phyloP scores from a whole-genome alignment of 2,113 vertebrate species.

The Eonycteris spelaea region DNA sequence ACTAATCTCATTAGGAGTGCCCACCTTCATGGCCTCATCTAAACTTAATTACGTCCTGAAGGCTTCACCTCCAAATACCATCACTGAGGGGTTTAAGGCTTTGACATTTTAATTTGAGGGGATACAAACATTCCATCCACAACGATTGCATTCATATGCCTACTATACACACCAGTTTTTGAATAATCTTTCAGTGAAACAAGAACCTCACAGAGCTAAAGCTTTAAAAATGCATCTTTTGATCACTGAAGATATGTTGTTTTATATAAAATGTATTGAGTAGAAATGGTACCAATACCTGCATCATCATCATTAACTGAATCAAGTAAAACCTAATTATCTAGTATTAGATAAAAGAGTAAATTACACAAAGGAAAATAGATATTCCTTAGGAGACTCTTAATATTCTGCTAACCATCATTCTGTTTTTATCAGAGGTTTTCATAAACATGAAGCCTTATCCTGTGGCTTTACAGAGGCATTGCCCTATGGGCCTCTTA shows the following conservation, averaged over 20 bases:
- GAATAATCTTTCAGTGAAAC: neutral
- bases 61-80: neutral
- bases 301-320: neutral
- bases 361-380: neutral
- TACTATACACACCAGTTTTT: neutral
- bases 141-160: neutral
- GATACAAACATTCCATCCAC: neutral
- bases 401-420: neutral
- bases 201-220: neutral
- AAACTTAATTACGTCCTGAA: neutral
- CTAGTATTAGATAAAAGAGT: neutral
- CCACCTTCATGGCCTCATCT: neutral
- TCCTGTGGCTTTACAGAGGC: neutral
- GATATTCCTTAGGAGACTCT: neutral
- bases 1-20: neutral
- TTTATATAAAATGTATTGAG: neutral
- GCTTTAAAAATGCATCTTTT: neutral
- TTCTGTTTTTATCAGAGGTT: neutral
- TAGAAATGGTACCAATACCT: neutral
- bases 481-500: fast-evolving
- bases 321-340: neutral
- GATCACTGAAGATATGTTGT: neutral
- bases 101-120: neutral
- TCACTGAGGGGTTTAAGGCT: neutral
- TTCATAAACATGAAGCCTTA: neutral